Evolutionary conservation across 2,113 vertebrate species (phyloP).

Genomic region (Panthera uncia): DNA sequence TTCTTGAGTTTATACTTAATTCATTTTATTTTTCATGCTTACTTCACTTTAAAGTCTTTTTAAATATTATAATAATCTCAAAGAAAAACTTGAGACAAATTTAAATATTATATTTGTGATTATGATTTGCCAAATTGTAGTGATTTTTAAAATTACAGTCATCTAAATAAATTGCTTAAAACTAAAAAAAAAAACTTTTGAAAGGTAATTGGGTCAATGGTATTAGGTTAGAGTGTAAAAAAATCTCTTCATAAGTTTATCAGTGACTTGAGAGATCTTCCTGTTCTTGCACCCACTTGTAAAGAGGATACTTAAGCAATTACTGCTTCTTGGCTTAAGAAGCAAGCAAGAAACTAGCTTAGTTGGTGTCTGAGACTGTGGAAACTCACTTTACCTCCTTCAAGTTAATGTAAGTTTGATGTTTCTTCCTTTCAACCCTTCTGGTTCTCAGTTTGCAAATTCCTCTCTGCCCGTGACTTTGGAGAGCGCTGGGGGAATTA

Average conservation of each 20-base stretch:
- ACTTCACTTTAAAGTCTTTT: background rate
- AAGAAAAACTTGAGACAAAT: background rate
- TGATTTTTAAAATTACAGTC: background rate
- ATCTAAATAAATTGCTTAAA: background rate
- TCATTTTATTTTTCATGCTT: background rate
- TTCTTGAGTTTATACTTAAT: constrained; percentile 31
- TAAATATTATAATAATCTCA: background rate
- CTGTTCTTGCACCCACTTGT: background rate
- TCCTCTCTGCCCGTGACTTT: constrained; percentile 94
- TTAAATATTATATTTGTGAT: background rate
- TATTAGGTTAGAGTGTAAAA: constrained; percentile 14
- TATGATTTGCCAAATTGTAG: background rate
- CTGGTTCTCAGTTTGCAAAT: constrained; percentile 90
- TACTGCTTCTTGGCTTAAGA: constrained; percentile 16
- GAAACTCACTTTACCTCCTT: background rate
- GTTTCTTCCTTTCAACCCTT: constrained; percentile 50
- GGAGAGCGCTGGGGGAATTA: constrained; percentile 93
- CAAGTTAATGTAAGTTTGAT: constrained; percentile 25
- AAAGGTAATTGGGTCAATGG: background rate
- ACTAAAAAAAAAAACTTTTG: constrained; percentile 31
- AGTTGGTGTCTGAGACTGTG: background rate
- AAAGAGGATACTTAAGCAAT: background rate
- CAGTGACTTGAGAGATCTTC: constrained; percentile 15
- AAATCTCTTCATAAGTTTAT: constrained; percentile 20
- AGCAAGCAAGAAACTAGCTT: background rate